Conservation (phyloP, 2,888 invertebrate species). For the Sarcophaga rosellei region DNA sequence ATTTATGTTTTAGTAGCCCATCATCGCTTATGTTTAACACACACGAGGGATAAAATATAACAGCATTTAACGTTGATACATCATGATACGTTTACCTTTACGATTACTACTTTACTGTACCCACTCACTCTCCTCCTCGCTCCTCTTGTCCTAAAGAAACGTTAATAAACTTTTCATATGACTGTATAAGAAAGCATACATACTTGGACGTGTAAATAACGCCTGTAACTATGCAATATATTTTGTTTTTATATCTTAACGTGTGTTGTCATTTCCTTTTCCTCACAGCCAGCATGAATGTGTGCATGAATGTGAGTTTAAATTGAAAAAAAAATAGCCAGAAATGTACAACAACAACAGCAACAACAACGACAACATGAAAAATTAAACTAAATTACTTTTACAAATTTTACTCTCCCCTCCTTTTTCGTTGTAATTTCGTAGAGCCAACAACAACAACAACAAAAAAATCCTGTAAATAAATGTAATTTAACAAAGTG, state of each 20-base stretch:
- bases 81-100: conserved; percentile 26
- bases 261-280: conserved; percentile 61
- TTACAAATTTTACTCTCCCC: conserved; percentile 57
- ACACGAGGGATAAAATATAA: not conserved
- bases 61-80: conserved; percentile 28
- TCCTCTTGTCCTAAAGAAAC: not conserved
- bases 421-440: not conserved
- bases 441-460: not conserved
- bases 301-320: not conserved
- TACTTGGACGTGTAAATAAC: not conserved
- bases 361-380: not conserved
- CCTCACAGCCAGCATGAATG: conserved; percentile 27
- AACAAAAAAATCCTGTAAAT: not conserved
- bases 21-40: not conserved
- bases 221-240: not conserved
- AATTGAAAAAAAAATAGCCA: conserved; percentile 47
- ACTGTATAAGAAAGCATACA: not conserved
- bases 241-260: not conserved
- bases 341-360: not conserved
- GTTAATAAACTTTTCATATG: not conserved
- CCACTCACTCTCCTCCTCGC: not conserved
- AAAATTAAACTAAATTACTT: conserved; percentile 63
- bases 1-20: conserved; percentile 15
- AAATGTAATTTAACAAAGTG: conserved; percentile 57
- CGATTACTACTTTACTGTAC: not conserved